Percentiles rank a stretch among this genome's conserved stretches.
Conservation (phyloP, 2,888 invertebrate species). For the Pristionchus japonicus region DNA sequence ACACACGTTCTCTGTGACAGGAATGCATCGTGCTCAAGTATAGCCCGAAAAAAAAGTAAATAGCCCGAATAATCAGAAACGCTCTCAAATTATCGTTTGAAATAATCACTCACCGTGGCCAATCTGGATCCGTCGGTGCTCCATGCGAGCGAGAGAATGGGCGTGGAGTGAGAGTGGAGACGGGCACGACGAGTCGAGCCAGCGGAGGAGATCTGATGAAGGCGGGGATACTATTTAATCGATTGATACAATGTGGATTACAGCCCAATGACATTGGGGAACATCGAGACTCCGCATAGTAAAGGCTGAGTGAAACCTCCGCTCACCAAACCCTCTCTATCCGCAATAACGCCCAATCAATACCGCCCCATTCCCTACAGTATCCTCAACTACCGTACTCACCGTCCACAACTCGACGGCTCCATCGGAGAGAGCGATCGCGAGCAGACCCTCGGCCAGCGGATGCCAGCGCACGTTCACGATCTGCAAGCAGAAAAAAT, state of each 20-base stretch:
- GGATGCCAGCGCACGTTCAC: constrained; percentile 93
- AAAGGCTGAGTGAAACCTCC: not conserved
- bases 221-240: not conserved
- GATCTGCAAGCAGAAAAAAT: constrained; percentile 80
- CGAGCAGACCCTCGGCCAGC: constrained; percentile 87
- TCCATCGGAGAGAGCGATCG: constrained; percentile 88
- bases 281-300: too few species aligned
- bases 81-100: too few species aligned
- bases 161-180: constrained; percentile 48
- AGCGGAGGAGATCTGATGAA: not conserved
- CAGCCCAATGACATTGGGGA: not conserved
- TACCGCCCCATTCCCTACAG: not conserved
- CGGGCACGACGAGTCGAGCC: constrained; percentile 18
- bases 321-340: too few species aligned
- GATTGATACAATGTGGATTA: too few species aligned
- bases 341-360: too few species aligned
- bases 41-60: too few species aligned
- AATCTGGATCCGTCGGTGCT: constrained; percentile 89
- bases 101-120: constrained; percentile 84
- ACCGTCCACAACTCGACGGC: constrained; percentile 54
- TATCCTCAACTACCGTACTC: not conserved
- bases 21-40: too few species aligned
- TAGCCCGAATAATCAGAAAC: too few species aligned
- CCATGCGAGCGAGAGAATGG: constrained; percentile 90
- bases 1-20: too few species aligned